Evolutionary conservation across 2,113 vertebrate species (phyloP).

Genomic region (Eretmochelys imbricata): DNA sequence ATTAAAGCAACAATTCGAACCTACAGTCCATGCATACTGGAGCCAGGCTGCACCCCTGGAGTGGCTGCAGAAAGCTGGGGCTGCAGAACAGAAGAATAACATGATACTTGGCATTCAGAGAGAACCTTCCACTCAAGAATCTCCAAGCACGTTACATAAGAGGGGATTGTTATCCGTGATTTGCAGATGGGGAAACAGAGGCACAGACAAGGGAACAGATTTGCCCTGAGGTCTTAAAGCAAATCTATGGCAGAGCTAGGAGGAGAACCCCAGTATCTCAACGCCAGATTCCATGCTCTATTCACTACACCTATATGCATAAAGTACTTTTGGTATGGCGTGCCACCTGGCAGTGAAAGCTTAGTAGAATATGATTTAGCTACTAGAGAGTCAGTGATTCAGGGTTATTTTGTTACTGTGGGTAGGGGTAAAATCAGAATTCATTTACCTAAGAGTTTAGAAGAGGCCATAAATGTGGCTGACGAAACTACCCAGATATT

Average conservation of each 20-base stretch:
- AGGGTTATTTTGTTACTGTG: not conserved
- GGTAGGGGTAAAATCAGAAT: not conserved
- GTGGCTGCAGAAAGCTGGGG: not conserved
- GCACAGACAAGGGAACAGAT: not conserved
- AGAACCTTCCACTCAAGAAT: fast-evolving
- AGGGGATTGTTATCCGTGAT: not conserved
- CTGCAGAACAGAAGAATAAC: not conserved
- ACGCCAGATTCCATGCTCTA: not conserved
- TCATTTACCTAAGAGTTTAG: not conserved
- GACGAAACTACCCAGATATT: not conserved
- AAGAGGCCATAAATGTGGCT: not conserved
- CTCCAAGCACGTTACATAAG: not conserved
- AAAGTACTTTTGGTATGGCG: not conserved
- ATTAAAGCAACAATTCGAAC: not conserved
- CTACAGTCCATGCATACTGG: not conserved
- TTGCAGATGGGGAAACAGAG: not conserved
- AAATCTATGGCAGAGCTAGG: not conserved
- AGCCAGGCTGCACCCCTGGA: not conserved
- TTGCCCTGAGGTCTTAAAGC: not conserved
- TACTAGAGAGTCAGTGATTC: not conserved
- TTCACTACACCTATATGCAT: not conserved
- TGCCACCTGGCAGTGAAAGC: not conserved
- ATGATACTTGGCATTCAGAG: not conserved
- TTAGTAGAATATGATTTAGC: not conserved
- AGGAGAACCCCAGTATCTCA: not conserved